Percentiles rank a stretch among this genome's conserved stretches.
Evolutionary conservation across 2,113 vertebrate species (phyloP).

Genomic region (Leptobrachium leishanense): DNA sequence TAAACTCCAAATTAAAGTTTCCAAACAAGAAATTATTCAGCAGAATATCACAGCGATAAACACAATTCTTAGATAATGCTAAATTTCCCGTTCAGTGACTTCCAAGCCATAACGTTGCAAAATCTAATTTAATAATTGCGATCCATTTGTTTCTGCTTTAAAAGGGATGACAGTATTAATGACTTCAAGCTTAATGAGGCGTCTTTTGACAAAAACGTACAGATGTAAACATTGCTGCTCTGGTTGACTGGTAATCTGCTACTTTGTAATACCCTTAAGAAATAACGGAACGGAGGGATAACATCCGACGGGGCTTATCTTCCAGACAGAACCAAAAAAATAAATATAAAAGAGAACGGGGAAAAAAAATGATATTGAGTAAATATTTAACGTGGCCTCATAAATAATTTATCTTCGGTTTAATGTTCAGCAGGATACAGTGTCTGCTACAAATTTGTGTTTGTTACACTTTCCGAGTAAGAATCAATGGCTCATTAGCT

Average conservation of each 20-base stretch:
- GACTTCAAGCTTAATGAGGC: conserved; percentile 9
- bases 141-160: not conserved
- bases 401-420: conserved; percentile 24
- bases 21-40: not conserved
- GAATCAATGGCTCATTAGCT: not conserved
- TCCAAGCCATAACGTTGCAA: not conserved
- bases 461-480: conserved; percentile 1
- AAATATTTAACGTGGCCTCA: conserved; percentile 27
- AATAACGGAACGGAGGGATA: not conserved
- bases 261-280: conserved; percentile 9
- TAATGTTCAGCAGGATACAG: conserved; percentile 6
- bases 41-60: not conserved
- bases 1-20: too few species aligned
- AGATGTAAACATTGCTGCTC: conserved; percentile 16
- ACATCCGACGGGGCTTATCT: conserved; percentile 10
- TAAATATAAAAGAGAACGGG: not conserved
- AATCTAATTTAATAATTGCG: conserved; percentile 11
- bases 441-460: conserved; percentile 1
- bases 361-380: not conserved
- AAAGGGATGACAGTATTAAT: conserved; percentile 27
- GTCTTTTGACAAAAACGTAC: conserved; percentile 26
- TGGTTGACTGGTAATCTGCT: conserved; percentile 28
- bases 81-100: not conserved
- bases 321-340: not conserved
- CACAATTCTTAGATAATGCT: not conserved